Conservation (phyloP, 2,888 invertebrate genomes). For the Dolichopus griseipennis region DNA sequence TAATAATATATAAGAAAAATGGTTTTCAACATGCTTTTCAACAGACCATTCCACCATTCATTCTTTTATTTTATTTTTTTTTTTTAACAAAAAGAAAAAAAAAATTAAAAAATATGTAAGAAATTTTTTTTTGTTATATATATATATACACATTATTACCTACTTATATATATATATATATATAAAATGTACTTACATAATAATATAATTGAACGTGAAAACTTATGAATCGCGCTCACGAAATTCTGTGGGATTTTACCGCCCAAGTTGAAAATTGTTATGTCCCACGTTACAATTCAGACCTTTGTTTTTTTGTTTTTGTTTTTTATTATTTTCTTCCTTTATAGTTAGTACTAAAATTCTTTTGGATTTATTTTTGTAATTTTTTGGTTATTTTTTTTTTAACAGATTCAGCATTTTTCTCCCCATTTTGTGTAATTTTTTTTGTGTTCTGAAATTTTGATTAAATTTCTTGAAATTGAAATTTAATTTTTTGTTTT, state of each 20-base stretch:
- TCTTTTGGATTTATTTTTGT: too few species aligned
- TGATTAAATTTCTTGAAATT: too few species aligned
- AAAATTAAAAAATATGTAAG: background rate
- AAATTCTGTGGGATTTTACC: slow-evolving; percentile 22
- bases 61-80: too few species aligned
- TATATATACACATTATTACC: too few species aligned
- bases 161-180: too few species aligned
- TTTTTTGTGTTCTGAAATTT: too few species aligned
- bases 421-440: too few species aligned
- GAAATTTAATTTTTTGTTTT: too few species aligned
- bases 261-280: slow-evolving; percentile 24
- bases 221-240: slow-evolving; percentile 16
- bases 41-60: slow-evolving; percentile 1
- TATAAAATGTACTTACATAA: too few species aligned
- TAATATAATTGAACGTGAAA: background rate
- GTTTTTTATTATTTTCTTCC: background rate
- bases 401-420: background rate
- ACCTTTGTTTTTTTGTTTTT: background rate
- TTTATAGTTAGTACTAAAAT: too few species aligned
- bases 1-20: background rate
- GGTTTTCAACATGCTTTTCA: background rate
- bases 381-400: background rate
- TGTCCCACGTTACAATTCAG: slow-evolving; percentile 10
- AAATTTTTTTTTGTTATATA: too few species aligned
- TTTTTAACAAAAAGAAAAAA: background rate